Conservation (phyloP, 2,797 vertebrate species). For the Coregonus ussuriensis region DNA sequence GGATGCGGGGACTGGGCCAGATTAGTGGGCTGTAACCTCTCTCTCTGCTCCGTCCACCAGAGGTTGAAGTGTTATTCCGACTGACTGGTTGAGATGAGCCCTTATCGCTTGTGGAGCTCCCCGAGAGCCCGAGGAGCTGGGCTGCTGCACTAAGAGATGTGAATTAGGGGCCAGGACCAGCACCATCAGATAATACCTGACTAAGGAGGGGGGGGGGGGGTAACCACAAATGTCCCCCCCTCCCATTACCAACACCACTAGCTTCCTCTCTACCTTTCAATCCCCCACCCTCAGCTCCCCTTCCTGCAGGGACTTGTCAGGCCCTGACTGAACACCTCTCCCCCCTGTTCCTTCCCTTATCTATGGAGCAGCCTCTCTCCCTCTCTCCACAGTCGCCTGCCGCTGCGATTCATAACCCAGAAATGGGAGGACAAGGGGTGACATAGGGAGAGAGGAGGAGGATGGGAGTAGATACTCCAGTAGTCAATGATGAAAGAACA, state of each 20-base stretch:
- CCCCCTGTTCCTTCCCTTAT: constrained; percentile 14
- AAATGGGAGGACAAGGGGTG: background rate
- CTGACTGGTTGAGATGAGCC: constrained; percentile 31
- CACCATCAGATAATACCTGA: constrained; percentile 39
- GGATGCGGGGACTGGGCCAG: constrained; percentile 11
- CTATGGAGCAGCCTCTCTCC: constrained; percentile 13
- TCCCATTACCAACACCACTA: background rate
- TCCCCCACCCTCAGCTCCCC: background rate
- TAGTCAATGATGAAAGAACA: background rate
- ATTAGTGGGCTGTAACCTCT: constrained; percentile 29
- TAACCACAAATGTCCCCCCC: background rate
- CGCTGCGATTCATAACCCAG: constrained; percentile 10
- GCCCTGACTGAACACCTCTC: constrained; percentile 19
- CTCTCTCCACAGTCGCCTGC: constrained; percentile 10
- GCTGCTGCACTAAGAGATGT: constrained; percentile 18
- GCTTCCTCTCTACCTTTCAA: background rate
- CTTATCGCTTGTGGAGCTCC: constrained; percentile 26
- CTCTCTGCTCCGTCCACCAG: constrained; percentile 20
- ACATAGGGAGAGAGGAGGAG: background rate
- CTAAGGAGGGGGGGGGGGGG: background rate
- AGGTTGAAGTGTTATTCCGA: constrained; percentile 34
- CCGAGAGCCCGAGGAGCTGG: background rate
- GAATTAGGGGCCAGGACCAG: constrained; percentile 22
- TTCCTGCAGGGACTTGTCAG: constrained; percentile 6
- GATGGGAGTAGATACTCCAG: background rate